Percentiles rank a stretch among this genome's conserved stretches.
Evolutionary conservation across 2,113 vertebrate genomes (phyloP).

Genomic region (Nasalis larvatus): DNA sequence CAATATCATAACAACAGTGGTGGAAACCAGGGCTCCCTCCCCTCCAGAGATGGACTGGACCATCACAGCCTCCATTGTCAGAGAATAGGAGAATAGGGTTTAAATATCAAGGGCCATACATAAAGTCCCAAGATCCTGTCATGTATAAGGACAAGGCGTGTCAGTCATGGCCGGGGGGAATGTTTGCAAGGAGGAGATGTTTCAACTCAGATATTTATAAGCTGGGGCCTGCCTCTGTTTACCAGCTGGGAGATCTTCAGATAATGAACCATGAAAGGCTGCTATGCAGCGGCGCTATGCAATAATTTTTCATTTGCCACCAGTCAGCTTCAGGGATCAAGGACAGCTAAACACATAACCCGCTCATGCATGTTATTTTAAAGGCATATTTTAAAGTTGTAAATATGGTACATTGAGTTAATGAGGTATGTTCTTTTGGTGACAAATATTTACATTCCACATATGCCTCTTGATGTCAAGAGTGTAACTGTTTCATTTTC

Average conservation of each 20-base stretch:
- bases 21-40: neutral
- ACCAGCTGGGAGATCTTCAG: conserved; percentile 49
- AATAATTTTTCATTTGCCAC: conserved; percentile 68
- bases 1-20: neutral
- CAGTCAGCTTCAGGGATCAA: conserved; percentile 66
- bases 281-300: neutral
- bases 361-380: conserved; percentile 62
- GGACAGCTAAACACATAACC: conserved; percentile 60
- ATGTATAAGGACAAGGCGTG: neutral
- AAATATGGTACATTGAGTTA: conserved; percentile 70
- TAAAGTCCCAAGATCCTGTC: neutral
- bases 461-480: conserved; percentile 81
- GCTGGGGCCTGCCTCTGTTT: conserved; percentile 60
- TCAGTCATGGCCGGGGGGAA: neutral
- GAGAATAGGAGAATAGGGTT: neutral
- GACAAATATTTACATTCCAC: conserved; percentile 82
- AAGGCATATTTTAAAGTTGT: conserved; percentile 67
- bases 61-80: neutral
- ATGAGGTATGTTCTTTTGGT: conserved; percentile 73
- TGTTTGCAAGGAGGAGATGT: neutral
- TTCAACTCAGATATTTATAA: neutral
- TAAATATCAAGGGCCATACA: neutral
- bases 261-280: conserved; percentile 64
- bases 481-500: conserved; percentile 79
- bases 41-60: neutral